A percentile compares a stretch with the other conserved stretches of the same genome.
Evolutionary conservation across 2,113 vertebrate genomes (phyloP).

Genomic region (Lophius piscatorius): DNA sequence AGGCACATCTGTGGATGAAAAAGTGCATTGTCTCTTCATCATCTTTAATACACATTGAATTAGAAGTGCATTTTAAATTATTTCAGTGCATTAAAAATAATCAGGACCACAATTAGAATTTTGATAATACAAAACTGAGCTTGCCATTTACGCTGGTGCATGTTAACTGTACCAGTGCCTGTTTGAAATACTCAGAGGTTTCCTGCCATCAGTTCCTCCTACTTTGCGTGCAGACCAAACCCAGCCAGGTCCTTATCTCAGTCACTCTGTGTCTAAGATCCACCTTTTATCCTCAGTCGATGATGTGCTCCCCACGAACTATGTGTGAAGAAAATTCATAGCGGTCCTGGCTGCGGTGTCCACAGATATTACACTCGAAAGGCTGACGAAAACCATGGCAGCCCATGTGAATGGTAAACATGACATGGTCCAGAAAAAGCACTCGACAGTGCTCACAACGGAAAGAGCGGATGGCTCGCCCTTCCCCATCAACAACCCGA

Average conservation of each 20-base stretch:
- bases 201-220: conserved; percentile 20
- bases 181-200: conserved; percentile 17
- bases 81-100: conserved; percentile 47
- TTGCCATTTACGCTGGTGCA: conserved; percentile 15
- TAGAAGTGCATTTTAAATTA: conserved; percentile 51
- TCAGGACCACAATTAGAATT: conserved; percentile 3
- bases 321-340: conserved; percentile 99
- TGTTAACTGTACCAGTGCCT: conserved; percentile 14
- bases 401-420: conserved; percentile 99
- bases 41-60: conserved; percentile 40
- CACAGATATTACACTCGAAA: conserved; percentile 98
- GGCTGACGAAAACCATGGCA: conserved; percentile 98
- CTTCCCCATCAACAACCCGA: conserved; percentile 90
- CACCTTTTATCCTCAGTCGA: conserved; percentile 77
- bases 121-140: conserved; percentile 3
- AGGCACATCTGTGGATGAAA: conserved; percentile 71
- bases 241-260: conserved; percentile 52
- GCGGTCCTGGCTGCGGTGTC: conserved; percentile 95
- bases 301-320: conserved; percentile 93
- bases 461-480: conserved; percentile 90
- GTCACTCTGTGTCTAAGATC: conserved; percentile 31
- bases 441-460: conserved; percentile 96
- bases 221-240: conserved; percentile 75
- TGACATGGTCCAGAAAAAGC: conserved; percentile 98
- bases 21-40: conserved; percentile 51